Evolutionary conservation across 2,113 vertebrate genomes (phyloP).

Genomic region (Oreamnos americanus): DNA sequence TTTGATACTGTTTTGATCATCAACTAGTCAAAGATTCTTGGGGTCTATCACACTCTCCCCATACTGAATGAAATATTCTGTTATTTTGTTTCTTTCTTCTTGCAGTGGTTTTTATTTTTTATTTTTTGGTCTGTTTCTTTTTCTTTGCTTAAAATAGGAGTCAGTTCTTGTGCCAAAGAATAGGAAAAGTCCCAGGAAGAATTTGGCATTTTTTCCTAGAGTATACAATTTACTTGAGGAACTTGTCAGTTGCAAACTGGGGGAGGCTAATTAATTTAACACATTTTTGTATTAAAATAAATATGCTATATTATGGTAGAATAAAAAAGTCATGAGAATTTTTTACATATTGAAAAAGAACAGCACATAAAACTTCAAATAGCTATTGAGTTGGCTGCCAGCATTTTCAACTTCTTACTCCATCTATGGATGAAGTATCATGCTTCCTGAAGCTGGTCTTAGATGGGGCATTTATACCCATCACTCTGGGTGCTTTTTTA

Average conservation of each 20-base stretch:
- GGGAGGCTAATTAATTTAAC: conserved; percentile 3
- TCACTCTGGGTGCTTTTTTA: background rate
- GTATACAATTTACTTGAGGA: conserved; percentile 22
- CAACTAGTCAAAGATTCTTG: background rate
- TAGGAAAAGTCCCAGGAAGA: background rate
- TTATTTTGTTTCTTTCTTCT: background rate
- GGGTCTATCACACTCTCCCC: background rate
- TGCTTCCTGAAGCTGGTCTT: conserved; percentile 39
- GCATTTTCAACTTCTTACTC: conserved; percentile 1
- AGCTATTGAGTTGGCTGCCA: background rate
- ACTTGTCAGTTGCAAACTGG: conserved; percentile 17
- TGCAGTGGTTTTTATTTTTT: background rate
- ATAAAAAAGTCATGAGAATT: conserved; percentile 27
- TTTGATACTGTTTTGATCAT: conserved; percentile 6
- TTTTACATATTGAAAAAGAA: conserved; percentile 40
- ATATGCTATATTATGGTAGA: background rate
- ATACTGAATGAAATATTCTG: background rate
- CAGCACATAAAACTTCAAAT: background rate
- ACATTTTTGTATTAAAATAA: conserved; percentile 42
- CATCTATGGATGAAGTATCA: background rate
- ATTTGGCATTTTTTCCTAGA: conserved; percentile 33
- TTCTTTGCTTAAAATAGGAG: conserved; percentile 3
- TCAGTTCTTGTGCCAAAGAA: background rate
- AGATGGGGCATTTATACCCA: background rate
- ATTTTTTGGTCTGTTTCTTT: background rate